Conservation (phyloP, 2,113 vertebrate species). For the Phyllostomus hastatus region DNA sequence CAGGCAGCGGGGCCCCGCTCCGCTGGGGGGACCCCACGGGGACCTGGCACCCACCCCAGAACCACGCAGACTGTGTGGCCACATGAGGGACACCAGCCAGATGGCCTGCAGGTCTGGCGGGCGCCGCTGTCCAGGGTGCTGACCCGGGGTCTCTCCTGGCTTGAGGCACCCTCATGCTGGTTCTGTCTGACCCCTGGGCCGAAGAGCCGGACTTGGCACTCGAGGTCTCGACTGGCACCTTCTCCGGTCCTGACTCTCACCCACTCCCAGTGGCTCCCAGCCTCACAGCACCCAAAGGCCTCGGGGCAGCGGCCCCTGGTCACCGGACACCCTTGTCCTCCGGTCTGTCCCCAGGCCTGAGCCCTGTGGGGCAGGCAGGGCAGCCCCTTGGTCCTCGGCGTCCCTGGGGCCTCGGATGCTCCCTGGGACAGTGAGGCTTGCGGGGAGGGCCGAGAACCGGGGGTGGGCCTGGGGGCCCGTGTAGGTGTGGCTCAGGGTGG, state of each 20-base stretch:
- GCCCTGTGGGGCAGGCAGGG: neutral
- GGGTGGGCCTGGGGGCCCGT: neutral
- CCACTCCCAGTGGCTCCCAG: accelerated
- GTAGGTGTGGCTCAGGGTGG: accelerated
- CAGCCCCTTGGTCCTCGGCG: neutral
- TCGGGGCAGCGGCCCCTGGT: neutral
- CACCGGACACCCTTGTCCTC: neutral
- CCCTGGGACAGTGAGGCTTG: neutral
- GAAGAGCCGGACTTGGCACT: neutral
- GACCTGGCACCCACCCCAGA: neutral
- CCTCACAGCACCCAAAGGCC: neutral
- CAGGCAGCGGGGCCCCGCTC: neutral
- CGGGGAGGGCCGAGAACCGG: accelerated
- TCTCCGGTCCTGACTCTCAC: too few relatives aligned
- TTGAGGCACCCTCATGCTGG: neutral
- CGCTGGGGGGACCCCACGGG: neutral
- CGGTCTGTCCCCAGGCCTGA: neutral
- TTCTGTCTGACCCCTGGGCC: accelerated
- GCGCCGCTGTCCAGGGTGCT: neutral
- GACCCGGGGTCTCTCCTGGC: accelerated
- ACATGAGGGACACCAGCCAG: accelerated
- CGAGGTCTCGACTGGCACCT: too few relatives aligned
- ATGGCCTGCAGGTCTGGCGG: accelerated
- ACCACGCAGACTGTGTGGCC: neutral
- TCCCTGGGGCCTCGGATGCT: neutral